Conservation (phyloP, 2,888 invertebrate species). For the Blera fallax region DNA sequence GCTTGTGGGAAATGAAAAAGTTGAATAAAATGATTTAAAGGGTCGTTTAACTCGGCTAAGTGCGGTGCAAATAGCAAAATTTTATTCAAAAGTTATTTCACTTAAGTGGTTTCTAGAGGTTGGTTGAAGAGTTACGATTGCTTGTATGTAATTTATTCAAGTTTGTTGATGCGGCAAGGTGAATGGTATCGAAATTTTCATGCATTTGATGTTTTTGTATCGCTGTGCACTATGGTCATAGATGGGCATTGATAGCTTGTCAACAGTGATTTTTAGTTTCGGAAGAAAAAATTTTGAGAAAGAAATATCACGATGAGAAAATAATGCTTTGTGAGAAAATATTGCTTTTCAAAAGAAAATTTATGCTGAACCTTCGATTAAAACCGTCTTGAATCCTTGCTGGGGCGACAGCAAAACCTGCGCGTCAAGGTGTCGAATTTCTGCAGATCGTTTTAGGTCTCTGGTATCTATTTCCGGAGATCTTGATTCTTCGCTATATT, state of each 20-base stretch:
- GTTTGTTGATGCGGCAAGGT: background rate
- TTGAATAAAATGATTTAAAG: slow-evolving; percentile 41
- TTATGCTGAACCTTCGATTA: too few relatives aligned
- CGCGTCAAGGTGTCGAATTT: too few relatives aligned
- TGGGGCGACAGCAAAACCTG: too few relatives aligned
- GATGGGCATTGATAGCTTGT: background rate
- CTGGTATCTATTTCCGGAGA: too few relatives aligned
- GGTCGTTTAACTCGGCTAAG: slow-evolving; percentile 48
- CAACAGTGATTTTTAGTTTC: too few relatives aligned
- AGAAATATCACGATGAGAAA: too few relatives aligned
- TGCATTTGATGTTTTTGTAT: background rate
- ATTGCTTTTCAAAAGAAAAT: too few relatives aligned
- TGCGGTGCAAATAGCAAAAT: slow-evolving; percentile 55
- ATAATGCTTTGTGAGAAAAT: too few relatives aligned
- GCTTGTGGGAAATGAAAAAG: slow-evolving; percentile 12
- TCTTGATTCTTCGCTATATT: too few relatives aligned
- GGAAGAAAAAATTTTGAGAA: too few relatives aligned
- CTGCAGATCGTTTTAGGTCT: too few relatives aligned
- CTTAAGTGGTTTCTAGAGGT: background rate
- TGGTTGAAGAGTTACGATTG: slow-evolving; percentile 7
- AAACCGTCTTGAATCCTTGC: too few relatives aligned
- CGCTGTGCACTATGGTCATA: background rate
- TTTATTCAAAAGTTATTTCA: slow-evolving; percentile 32
- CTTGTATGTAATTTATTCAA: slow-evolving; percentile 29
- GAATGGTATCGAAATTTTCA: slow-evolving; percentile 3